Evolutionary conservation across 1,140 invertebrate genomes (phyloP), one percentile per base, ranked within the genome.

Genomic region (Tetragonula clypearis): DNA sequence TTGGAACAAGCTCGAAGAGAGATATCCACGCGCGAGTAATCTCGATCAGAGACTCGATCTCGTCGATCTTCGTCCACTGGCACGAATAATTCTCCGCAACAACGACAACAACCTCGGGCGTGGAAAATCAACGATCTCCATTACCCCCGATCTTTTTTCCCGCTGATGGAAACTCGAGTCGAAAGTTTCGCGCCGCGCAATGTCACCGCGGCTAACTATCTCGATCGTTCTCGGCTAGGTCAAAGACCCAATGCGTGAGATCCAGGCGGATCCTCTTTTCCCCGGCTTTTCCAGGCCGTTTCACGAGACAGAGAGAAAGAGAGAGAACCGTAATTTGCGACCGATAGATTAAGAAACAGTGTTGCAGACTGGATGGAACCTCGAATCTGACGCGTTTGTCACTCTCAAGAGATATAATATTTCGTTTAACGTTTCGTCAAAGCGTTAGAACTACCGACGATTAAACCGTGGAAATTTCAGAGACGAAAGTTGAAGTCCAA

Each of bases 71-170:
- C 84, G 84, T 82, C 86, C n/a, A 41, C 78, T 69, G 88, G 69
- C 81, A 78, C 85, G 81, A 90, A 90, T 90, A 89, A 90, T 89
- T 89, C 88, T 86, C 79, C 56, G 71, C 60, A 49, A 49, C 41
- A 49, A 41, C 65, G 58, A 66, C 69, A 80, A 89, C 77, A 73
- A 89, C 89, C 89, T 89, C 89, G 86, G 89, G 89, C 89, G 88
- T 90, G 89, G 89, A 90, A 90, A 90, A 85, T 19, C 82, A 76
- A 78, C 66, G 87, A 89, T 87, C 74, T 76, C 86, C 55, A 81
- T 81, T 87, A 87, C 62, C 72, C 80, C 68, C 77, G 55, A 74
- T 77, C 68, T 87, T 86, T 84, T 82, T 77, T 53, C 58, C 60
- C 41, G 62, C 41, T 68, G 72, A 88, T 89, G 87, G 81, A 88